These are phyloP conservation scores for Thalassophryne amazonica DNA, from an alignment of 2,797 vertebrate genomes.

Conservation along the genomic window DNA sequence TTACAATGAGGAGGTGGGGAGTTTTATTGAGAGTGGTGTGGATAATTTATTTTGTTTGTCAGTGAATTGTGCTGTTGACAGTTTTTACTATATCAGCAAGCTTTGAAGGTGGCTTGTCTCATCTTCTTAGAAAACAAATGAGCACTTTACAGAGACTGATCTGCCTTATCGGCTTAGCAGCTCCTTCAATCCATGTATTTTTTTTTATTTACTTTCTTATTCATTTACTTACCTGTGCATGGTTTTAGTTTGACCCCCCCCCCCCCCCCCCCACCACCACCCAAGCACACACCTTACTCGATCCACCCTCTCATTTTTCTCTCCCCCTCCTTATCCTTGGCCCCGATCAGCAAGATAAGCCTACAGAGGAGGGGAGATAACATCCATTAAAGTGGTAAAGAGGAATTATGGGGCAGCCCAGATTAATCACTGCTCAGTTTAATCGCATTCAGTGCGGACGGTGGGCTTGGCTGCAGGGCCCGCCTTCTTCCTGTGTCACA, in stretches of 20 bases:
- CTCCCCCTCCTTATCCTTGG: conserved; percentile 57
- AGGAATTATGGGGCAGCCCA: conserved; percentile 79
- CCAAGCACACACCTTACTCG: too few relatives aligned
- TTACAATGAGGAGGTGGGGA: conserved; percentile 10
- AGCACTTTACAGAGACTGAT: conserved; percentile 78
- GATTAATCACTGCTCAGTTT: conserved; percentile 79
- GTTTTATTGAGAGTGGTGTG: conserved; percentile 62
- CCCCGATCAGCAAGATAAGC: conserved; percentile 79
- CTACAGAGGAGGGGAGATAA: conserved; percentile 79
- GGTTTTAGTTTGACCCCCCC: conserved; percentile 61
- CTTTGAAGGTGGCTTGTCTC: conserved; percentile 69
- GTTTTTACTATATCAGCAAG: conserved; percentile 58
- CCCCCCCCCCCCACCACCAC: not conserved
- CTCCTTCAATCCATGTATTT: conserved; percentile 63
- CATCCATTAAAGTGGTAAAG: conserved; percentile 81
- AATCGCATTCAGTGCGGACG: conserved; percentile 73
- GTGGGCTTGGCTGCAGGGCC: conserved; percentile 63
- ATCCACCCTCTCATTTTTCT: conserved; percentile 24
- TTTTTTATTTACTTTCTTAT: conserved; percentile 74
- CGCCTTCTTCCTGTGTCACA: conserved; percentile 65
- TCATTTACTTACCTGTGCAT: conserved; percentile 69
- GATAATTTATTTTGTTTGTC: conserved; percentile 67
- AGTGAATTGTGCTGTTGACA: conserved; percentile 61
- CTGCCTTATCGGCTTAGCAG: conserved; percentile 76
- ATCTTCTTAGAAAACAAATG: conserved; percentile 79